Evolutionary conservation across 2,888 invertebrate species (phyloP).

Genomic region (Drosophila anomelani): DNA sequence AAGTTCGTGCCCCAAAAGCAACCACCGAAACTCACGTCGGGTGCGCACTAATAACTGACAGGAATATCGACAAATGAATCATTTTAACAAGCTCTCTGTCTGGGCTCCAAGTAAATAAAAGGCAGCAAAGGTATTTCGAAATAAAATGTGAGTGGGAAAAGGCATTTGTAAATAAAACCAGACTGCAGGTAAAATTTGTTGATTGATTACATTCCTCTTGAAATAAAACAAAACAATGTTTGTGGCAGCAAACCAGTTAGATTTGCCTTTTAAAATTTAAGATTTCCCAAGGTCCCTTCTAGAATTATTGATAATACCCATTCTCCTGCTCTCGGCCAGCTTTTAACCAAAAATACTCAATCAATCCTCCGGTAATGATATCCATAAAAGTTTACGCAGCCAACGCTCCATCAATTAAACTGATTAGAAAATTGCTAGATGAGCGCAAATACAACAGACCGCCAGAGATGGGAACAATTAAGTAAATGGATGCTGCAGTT

Average conservation of each 20-base stretch:
- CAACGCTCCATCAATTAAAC: conserved; percentile 51
- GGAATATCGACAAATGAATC: not conserved
- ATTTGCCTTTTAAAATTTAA: not conserved
- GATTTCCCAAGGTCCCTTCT: not conserved
- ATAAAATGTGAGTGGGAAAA: not conserved
- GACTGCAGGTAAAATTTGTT: not conserved
- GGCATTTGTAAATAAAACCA: not conserved
- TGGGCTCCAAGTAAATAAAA: not conserved
- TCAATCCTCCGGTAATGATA: conserved; percentile 13
- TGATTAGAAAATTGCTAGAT: conserved; percentile 46
- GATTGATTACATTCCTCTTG: not conserved
- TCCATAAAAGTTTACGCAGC: not conserved
- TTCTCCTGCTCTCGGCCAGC: not conserved
- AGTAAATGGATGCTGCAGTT: conserved; percentile 31
- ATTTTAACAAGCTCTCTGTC: not conserved
- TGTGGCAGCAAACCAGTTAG: not conserved
- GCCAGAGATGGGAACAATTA: conserved; percentile 12
- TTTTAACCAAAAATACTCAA: conserved; percentile 4
- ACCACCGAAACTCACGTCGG: not conserved
- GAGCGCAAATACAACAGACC: conserved; percentile 6
- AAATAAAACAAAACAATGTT: not conserved
- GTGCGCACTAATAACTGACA: not conserved
- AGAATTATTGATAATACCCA: conserved; percentile 18
- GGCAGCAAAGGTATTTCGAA: not conserved
- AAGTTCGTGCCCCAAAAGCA: conserved; percentile 2